Evolutionary conservation across 1,140 invertebrate species (phyloP).

Genomic region (Habropoda laboriosa): DNA sequence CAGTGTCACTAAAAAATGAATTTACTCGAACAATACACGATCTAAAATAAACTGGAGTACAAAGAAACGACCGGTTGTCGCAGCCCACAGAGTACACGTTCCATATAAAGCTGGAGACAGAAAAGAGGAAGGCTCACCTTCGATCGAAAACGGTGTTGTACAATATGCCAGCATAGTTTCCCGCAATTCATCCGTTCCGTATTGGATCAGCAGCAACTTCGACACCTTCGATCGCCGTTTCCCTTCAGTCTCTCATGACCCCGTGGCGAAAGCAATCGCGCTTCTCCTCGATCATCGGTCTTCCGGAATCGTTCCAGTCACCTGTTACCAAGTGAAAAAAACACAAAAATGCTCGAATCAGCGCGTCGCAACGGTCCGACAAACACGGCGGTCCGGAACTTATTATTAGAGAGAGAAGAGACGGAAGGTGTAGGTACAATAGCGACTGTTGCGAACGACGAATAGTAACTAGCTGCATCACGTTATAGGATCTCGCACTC

Average conservation of each 20-base stretch:
- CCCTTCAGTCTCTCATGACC: background rate
- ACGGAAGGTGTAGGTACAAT: slow-evolving; percentile 5
- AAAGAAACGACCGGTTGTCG: too few relatives aligned
- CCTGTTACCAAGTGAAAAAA: slow-evolving; percentile 1
- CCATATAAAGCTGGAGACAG: too few relatives aligned
- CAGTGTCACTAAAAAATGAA: too few relatives aligned
- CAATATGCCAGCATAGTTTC: slow-evolving; percentile 41
- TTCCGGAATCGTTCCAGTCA: background rate
- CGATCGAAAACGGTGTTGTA: slow-evolving; percentile 20
- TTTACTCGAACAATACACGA: too few relatives aligned
- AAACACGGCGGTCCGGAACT: background rate
- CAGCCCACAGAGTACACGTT: too few relatives aligned
- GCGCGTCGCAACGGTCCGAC: background rate
- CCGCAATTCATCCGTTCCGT: slow-evolving; percentile 18
- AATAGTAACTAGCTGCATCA: slow-evolving; percentile 19
- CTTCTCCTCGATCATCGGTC: background rate
- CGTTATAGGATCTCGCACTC: slow-evolving; percentile 33
- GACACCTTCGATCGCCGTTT: background rate
- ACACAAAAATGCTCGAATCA: background rate
- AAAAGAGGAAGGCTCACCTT: slow-evolving; percentile 10
- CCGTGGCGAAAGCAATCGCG: background rate
- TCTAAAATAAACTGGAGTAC: too few relatives aligned
- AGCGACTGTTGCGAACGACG: background rate
- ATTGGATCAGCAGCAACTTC: background rate
- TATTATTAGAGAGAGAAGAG: too few relatives aligned